Evolutionary conservation across 2,797 vertebrate species (phyloP).

Genomic region (Hemibagrus guttatus): DNA sequence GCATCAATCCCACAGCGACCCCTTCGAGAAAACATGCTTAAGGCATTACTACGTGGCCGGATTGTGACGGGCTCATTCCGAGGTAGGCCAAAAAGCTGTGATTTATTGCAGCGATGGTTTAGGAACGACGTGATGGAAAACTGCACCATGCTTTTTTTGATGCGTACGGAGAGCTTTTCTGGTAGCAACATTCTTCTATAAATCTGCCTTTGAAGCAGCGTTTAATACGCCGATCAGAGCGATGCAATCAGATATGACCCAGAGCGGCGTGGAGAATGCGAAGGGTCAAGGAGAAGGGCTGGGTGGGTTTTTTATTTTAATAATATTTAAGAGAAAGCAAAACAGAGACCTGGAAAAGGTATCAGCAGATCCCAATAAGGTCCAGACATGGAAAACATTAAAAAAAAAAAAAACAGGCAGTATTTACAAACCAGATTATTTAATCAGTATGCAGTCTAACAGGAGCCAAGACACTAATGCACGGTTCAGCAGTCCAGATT

Average conservation of each 20-base stretch:
- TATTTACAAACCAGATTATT: conserved; percentile 65
- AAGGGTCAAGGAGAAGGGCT: conserved; percentile 25
- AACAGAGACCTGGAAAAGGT: conserved; percentile 55
- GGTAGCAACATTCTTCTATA: conserved; percentile 48
- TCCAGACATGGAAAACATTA: conserved; percentile 55
- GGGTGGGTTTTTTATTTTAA: conserved; percentile 21
- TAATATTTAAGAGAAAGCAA: conserved; percentile 39
- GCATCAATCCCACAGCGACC: conserved; percentile 32
- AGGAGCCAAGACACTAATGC: conserved; percentile 53
- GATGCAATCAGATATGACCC: conserved; percentile 36
- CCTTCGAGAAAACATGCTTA: conserved; percentile 46
- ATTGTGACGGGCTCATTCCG: conserved; percentile 32
- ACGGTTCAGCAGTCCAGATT: conserved; percentile 50
- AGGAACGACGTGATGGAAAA: conserved; percentile 54
- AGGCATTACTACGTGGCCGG: conserved; percentile 49
- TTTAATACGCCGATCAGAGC: conserved; percentile 17
- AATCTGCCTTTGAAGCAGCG: conserved; percentile 47
- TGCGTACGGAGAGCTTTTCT: conserved; percentile 24
- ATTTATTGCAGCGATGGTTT: conserved; percentile 48
- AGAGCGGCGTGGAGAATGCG: conserved; percentile 35
- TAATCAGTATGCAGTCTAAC: conserved; percentile 61
- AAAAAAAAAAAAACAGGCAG: conserved; percentile 55
- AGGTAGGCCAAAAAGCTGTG: conserved; percentile 36
- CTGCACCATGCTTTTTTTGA: conserved; percentile 21
- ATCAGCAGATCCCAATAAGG: conserved; percentile 55